Evolutionary conservation across 2,888 invertebrate species (phyloP), one percentile per base, ranked within the genome.

Genomic region (Sussaba pulchella): DNA sequence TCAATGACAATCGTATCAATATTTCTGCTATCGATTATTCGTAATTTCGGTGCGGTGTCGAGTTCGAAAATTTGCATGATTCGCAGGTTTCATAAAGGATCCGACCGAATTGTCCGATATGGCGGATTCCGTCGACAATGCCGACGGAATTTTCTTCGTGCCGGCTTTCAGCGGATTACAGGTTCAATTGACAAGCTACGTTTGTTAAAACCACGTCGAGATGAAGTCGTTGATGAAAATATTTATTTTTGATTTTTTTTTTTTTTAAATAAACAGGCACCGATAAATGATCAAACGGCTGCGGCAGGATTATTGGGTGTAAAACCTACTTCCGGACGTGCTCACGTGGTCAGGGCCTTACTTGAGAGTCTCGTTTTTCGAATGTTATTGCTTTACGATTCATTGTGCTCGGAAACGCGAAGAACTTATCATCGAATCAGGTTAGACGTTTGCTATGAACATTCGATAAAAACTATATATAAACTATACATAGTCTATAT

Each of bases 81-180:
- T 71, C 52, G 6, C 57, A 96, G 96, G 95, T 78, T 92, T 97
- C 82, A 94, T 96, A 87, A 93, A 94, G 12, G 93, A 95, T 76
- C 94, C 96, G 0, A 92, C 94, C 79, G 95, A 96, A 78, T 94
- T 96, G 0, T 94, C 95, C 0, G 93, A 93, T 4, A 93, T 97
- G 81, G 97, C 97, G 0, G 91, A 92, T 64, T 95, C 95, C 0
- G 96, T 96, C 0, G 89, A 94, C 0, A 94, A 96, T 89, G 94
- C 95, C 0, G 95, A 96, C 87, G 97, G 96, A 4, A 96, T 97
- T 1, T 97, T 94, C 91, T 98, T 98, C 91, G 94, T 98, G 85
- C 98, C 98, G 1, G 97, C 97, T 0, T 98, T 98, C 87, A 96
- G 96, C 92, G 98, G 98, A 41, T 93, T 98, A 69, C 97, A 97